phyloP scores from a whole-genome alignment of 2,797 vertebrate genomes.

The Macrochelys suwanniensis region DNA sequence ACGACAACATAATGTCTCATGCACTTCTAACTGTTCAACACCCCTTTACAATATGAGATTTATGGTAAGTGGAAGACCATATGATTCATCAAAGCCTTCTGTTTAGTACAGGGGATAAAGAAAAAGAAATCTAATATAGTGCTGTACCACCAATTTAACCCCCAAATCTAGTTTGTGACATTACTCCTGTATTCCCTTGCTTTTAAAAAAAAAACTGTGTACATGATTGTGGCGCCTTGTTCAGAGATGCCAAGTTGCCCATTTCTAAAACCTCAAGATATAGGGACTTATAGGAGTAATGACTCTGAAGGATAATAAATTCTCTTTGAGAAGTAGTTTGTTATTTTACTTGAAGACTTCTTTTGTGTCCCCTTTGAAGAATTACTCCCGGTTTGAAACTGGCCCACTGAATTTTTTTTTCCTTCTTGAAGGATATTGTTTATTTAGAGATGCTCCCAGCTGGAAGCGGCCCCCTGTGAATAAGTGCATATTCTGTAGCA shows the following conservation, averaged over 20 bases:
- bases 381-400: background rate
- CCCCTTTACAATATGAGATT: conserved; percentile 25
- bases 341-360: background rate
- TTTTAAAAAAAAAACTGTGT: background rate
- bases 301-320: background rate
- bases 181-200: background rate
- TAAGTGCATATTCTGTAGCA: conserved; percentile 10
- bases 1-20: conserved; percentile 9
- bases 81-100: conserved; percentile 23
- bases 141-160: background rate
- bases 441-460: background rate
- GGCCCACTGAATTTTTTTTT: background rate
- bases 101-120: conserved; percentile 21
- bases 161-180: conserved; percentile 26
- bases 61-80: background rate
- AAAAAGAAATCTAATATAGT: background rate
- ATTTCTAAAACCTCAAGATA: background rate
- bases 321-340: background rate
- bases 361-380: background rate
- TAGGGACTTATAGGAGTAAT: background rate
- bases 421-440: background rate
- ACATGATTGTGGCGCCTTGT: background rate
- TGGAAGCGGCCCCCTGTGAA: conserved; percentile 1
- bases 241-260: background rate
- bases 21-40: conserved; percentile 50